A percentile compares a stretch with the other conserved stretches of the same genome.
These are phyloP conservation scores for Sclerurus mexicanus DNA, from an alignment of 2,113 vertebrate species.

Conservation along the genomic window DNA sequence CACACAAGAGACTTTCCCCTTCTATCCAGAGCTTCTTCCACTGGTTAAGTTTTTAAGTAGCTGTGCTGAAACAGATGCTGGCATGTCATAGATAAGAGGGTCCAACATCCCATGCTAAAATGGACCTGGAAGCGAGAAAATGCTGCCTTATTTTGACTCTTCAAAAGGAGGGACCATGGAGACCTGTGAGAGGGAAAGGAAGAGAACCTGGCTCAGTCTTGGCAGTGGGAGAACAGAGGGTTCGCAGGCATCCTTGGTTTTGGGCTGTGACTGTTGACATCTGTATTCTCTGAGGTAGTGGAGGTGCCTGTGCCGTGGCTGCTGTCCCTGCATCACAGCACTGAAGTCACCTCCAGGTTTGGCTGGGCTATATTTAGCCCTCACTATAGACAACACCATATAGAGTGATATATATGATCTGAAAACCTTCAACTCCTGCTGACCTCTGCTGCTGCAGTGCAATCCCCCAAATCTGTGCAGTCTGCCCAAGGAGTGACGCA, in stretches of 20 bases:
- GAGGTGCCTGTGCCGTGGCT: neutral
- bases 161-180: neutral
- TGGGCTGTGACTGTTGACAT: neutral
- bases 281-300: neutral
- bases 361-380: constrained; percentile 43
- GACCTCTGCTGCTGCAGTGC: constrained; percentile 9
- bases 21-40: neutral
- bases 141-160: neutral
- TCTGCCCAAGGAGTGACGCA: neutral
- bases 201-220: neutral
- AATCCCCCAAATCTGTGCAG: neutral
- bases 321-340: neutral
- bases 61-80: constrained; percentile 1
- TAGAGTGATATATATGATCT: constrained; percentile 40
- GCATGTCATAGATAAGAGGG: neutral
- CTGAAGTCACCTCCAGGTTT: constrained; percentile 58
- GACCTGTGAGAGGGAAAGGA: neutral
- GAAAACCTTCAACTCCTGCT: constrained; percentile 54
- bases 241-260: neutral
- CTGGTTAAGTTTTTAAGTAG: neutral
- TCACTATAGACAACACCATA: constrained; percentile 39
- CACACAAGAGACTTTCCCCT: constrained; percentile 39
- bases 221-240: neutral
- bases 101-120: neutral
- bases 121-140: neutral